These are phyloP conservation scores for Liposcelis brunnea DNA, from an alignment of 2,888 invertebrate species.

Conservation along the genomic window DNA sequence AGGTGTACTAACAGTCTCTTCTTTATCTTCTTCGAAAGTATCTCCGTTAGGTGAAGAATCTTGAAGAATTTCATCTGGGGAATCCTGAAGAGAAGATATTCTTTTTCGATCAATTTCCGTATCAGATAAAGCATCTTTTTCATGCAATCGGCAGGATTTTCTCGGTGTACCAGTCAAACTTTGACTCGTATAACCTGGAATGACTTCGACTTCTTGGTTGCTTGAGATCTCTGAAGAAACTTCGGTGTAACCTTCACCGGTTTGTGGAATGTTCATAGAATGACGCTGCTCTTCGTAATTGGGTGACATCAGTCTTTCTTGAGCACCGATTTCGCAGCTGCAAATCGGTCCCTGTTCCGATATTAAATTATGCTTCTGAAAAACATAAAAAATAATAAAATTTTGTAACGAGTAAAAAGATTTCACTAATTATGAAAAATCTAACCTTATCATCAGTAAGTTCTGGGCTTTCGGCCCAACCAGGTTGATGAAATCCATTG, in stretches of 20 bases:
- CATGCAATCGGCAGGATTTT: slow-evolving; percentile 17
- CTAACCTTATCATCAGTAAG: no score
- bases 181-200: slow-evolving; percentile 13
- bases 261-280: neutral
- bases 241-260: slow-evolving; percentile 1
- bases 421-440: no score
- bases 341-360: slow-evolving; percentile 10
- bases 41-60: slow-evolving; percentile 12
- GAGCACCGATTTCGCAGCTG: slow-evolving; percentile 14
- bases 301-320: slow-evolving; percentile 9
- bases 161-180: slow-evolving; percentile 20
- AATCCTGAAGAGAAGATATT: slow-evolving; percentile 2
- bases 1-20: slow-evolving; percentile 3
- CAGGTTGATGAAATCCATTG: no score
- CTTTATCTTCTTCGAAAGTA: slow-evolving; percentile 8
- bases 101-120: no score
- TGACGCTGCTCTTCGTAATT: neutral
- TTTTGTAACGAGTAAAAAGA: neutral
- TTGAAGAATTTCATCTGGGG: slow-evolving; percentile 9
- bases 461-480: no score
- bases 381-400: slow-evolving; percentile 3
- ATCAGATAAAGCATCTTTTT: slow-evolving; percentile 7
- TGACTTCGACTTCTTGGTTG: slow-evolving; percentile 10
- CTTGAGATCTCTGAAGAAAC: slow-evolving; percentile 5
- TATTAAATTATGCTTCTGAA: slow-evolving; percentile 11